Conservation (phyloP, 2,888 invertebrate species). For the Synergus laeviventris region DNA sequence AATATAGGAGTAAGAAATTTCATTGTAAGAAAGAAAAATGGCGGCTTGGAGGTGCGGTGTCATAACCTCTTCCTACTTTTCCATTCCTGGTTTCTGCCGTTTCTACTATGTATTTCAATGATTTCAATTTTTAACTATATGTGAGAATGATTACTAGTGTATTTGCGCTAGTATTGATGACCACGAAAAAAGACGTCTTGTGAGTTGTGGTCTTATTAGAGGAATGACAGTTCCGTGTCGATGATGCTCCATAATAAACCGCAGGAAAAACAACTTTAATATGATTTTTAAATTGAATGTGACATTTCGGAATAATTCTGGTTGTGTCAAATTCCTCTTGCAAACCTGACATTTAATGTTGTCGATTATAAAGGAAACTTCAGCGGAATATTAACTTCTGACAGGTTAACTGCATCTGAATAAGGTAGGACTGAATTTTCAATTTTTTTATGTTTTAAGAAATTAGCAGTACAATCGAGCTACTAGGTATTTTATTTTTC, state of each 20-base stretch:
- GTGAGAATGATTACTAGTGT: conserved; percentile 9
- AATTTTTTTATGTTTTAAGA: not conserved
- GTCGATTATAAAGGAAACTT: not conserved
- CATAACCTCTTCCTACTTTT: conserved; percentile 24
- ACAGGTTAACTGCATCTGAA: not conserved
- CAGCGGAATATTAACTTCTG: not conserved
- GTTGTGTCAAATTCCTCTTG: not conserved
- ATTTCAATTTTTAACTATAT: not conserved
- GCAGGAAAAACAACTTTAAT: conserved; percentile 5
- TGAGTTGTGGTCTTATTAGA: not conserved
- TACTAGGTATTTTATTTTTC: too few species aligned
- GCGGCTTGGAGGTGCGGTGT: conserved; percentile 49
- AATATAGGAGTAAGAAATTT: not conserved
- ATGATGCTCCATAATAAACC: conserved; percentile 24
- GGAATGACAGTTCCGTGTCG: conserved; percentile 21
- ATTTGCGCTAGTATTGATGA: not conserved
- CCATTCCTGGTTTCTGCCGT: not conserved
- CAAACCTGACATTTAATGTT: not conserved
- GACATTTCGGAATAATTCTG: not conserved
- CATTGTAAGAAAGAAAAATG: conserved; percentile 49
- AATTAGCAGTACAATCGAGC: too few species aligned
- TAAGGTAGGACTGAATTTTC: conserved; percentile 14
- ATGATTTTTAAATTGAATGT: conserved; percentile 10
- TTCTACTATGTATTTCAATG: too few species aligned
- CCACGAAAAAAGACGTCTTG: conserved; percentile 5